A percentile compares a stretch with the other conserved stretches of the same genome.
phyloP scores from a whole-genome alignment of 2,113 vertebrate genomes.

The Geococcyx californianus region DNA sequence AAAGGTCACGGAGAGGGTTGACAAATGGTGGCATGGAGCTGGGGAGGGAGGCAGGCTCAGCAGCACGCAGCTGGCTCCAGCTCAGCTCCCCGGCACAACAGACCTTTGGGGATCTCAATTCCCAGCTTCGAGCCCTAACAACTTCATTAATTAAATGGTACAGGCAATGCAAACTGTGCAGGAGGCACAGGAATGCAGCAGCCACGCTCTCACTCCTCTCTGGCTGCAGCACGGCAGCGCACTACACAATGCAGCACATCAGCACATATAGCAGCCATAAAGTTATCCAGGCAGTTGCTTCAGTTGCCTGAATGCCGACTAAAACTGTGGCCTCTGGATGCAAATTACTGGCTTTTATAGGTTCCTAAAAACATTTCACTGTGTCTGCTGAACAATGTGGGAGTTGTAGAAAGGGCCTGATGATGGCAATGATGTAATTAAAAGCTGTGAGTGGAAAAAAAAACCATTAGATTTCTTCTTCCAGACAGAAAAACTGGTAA shows the following conservation, averaged over 20 bases:
- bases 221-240: neutral
- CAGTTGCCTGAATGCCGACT: neutral
- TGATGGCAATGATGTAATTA: slow-evolving; percentile 34
- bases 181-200: neutral
- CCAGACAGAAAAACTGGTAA: slow-evolving; percentile 35
- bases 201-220: neutral
- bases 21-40: rapidly evolving
- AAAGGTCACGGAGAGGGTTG: neutral
- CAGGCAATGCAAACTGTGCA: rapidly evolving
- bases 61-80: neutral
- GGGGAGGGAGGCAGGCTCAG: neutral
- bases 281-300: neutral
- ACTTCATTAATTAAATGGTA: neutral
- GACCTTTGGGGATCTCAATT: neutral
- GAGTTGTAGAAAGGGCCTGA: slow-evolving; percentile 14
- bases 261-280: slow-evolving; percentile 7
- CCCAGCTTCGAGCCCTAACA: neutral
- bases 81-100: neutral
- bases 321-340: slow-evolving; percentile 1
- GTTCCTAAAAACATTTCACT: slow-evolving; percentile 47
- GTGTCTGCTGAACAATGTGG: slow-evolving; percentile 45
- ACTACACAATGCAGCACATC: neutral
- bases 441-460: slow-evolving; percentile 47
- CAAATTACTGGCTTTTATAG: slow-evolving; percentile 41
- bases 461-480: slow-evolving; percentile 37